phyloP scores from a whole-genome alignment of 2,888 invertebrate species.

The Rhodophaea formosa region DNA sequence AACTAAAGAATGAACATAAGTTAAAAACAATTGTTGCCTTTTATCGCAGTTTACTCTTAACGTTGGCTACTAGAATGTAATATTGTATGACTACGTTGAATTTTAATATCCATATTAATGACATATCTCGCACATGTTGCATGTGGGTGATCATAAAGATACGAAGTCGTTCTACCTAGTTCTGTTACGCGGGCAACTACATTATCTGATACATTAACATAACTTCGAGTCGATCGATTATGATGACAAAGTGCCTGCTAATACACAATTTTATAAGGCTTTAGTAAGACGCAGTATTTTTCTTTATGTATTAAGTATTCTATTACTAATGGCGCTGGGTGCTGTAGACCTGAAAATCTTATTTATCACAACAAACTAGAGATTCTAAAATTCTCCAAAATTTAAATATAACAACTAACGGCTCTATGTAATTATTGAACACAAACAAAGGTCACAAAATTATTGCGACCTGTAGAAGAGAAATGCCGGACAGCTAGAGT shows the following conservation, averaged over 20 bases:
- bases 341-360: too few relatives aligned
- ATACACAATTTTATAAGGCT: too few relatives aligned
- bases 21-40: neutral
- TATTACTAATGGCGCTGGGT: too few relatives aligned
- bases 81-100: neutral
- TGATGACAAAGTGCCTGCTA: neutral
- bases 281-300: too few relatives aligned
- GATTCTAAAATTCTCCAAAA: too few relatives aligned
- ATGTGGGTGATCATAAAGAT: neutral
- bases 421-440: too few relatives aligned
- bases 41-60: neutral
- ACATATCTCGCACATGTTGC: slow-evolving; percentile 3
- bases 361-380: too few relatives aligned
- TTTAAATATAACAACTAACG: too few relatives aligned
- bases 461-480: too few relatives aligned
- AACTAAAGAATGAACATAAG: neutral
- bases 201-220: neutral
- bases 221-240: slow-evolving; percentile 6
- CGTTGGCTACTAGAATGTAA: neutral
- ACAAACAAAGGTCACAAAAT: too few relatives aligned
- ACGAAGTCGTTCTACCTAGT: neutral
- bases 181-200: slow-evolving; percentile 1
- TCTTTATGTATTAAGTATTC: too few relatives aligned
- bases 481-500: too few relatives aligned
- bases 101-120: neutral